Evolutionary conservation across 2,113 vertebrate genomes (phyloP).

Genomic region (Romanogobio albipinnatus): DNA sequence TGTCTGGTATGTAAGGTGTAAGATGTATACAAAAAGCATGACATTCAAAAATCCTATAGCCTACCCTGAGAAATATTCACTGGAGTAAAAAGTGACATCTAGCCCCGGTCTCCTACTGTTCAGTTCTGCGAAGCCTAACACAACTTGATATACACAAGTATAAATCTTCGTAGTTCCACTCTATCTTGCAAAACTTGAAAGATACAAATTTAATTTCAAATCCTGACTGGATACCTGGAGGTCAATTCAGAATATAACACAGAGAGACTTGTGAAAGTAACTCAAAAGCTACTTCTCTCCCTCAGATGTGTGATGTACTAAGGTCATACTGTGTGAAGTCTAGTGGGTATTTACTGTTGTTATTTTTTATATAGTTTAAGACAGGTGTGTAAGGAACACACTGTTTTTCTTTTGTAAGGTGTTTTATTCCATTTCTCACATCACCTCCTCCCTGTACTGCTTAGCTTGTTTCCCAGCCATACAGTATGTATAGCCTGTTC

Average conservation of each 20-base stretch:
- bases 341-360: constrained; percentile 1
- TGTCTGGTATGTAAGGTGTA: neutral
- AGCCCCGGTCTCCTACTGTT: neutral
- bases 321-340: constrained; percentile 7
- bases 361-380: neutral
- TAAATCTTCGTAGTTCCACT: neutral
- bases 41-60: neutral
- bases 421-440: constrained; percentile 17
- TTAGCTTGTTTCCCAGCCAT: neutral
- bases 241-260: neutral
- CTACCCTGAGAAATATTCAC: neutral
- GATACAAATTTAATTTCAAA: constrained; percentile 8
- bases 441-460: neutral
- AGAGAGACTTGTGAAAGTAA: constrained; percentile 13
- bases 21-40: too few species aligned
- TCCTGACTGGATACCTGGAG: constrained; percentile 12
- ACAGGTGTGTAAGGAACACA: neutral
- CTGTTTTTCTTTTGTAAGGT: neutral
- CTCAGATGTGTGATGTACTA: constrained; percentile 9
- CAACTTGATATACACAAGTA: neutral
- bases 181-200: neutral
- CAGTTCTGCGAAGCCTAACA: neutral
- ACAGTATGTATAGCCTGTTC: neutral
- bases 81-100: neutral
- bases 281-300: constrained; percentile 11